Conservation (phyloP, 2,888 invertebrate genomes). For the Agrilus mali region DNA sequence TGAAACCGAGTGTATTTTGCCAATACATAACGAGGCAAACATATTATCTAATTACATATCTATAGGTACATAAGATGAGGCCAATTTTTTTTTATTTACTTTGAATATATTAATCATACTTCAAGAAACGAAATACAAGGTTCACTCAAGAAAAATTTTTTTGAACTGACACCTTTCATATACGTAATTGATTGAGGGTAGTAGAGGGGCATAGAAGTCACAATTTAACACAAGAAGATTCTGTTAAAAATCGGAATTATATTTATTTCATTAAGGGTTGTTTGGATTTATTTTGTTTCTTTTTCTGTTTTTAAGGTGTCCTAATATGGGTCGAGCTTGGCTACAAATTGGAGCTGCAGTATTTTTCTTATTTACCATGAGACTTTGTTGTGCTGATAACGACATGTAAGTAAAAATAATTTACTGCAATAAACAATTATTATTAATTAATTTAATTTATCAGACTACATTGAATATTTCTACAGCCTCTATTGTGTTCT, state of each 20-base stretch:
- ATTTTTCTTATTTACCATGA: slow-evolving; percentile 43
- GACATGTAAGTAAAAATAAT: slow-evolving; percentile 28
- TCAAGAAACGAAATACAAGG: no score
- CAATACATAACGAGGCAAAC: no score
- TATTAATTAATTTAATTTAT: slow-evolving; percentile 1
- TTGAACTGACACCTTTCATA: no score
- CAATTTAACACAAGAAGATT: no score
- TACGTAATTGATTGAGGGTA: no score
- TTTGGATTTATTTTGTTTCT: slow-evolving; percentile 5
- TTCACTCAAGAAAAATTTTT: no score
- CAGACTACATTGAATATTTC: background rate
- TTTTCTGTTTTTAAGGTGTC: slow-evolving; percentile 57
- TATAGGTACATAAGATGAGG: no score
- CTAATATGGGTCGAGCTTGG: slow-evolving; percentile 85
- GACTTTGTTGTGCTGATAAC: slow-evolving; percentile 25
- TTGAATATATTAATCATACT: no score
- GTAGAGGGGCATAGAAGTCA: no score
- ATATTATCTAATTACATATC: no score
- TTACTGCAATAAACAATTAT: slow-evolving; percentile 1
- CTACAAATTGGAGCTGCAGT: slow-evolving; percentile 62
- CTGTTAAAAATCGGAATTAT: background rate
- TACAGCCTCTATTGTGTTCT: background rate
- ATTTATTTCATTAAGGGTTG: slow-evolving; percentile 2
- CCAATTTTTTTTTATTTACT: no score
- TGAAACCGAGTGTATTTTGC: no score